Evolutionary conservation across 2,888 invertebrate species (phyloP).

Genomic region (Panzeria rudis): DNA sequence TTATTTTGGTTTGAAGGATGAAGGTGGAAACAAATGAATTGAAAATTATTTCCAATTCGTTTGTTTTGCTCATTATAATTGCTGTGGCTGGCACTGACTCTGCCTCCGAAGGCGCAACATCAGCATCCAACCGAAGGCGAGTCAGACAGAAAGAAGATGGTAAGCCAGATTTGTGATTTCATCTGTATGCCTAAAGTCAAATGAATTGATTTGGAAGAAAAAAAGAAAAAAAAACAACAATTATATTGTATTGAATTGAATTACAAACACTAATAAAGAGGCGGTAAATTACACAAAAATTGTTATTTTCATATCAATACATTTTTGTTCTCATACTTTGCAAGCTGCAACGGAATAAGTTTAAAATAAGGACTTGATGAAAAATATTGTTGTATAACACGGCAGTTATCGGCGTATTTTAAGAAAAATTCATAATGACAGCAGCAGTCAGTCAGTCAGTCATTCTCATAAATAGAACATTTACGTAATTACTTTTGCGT

Average conservation of each 20-base stretch:
- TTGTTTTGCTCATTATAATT: slow-evolving; percentile 82
- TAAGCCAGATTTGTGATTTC: slow-evolving; percentile 59
- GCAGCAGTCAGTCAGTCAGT: background rate
- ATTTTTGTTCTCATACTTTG: slow-evolving; percentile 8
- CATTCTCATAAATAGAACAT: background rate
- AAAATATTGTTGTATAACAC: slow-evolving; percentile 37
- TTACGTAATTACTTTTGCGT: slow-evolving; percentile 13
- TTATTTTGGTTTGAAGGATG: slow-evolving; percentile 25
- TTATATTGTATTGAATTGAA: slow-evolving; percentile 35
- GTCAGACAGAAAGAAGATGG: slow-evolving; percentile 27
- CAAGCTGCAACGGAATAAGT: slow-evolving; percentile 27
- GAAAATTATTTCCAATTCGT: slow-evolving; percentile 81
- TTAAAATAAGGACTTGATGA: slow-evolving; percentile 3
- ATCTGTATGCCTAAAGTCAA: slow-evolving; percentile 60
- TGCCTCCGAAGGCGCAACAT: slow-evolving; percentile 10
- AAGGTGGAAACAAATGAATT: slow-evolving; percentile 76
- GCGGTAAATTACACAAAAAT: slow-evolving; percentile 46
- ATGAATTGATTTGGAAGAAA: slow-evolving; percentile 50
- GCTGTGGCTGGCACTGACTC: slow-evolving; percentile 37
- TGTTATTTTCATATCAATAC: background rate
- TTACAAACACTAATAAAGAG: slow-evolving; percentile 40
- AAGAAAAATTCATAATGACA: slow-evolving; percentile 14
- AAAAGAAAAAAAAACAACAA: slow-evolving; percentile 13
- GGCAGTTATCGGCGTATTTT: background rate
- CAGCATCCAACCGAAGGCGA: slow-evolving; percentile 3